These are phyloP conservation scores for Amphipoea lucens DNA, from an alignment of 2,888 invertebrate genomes.

Conservation along the genomic window DNA sequence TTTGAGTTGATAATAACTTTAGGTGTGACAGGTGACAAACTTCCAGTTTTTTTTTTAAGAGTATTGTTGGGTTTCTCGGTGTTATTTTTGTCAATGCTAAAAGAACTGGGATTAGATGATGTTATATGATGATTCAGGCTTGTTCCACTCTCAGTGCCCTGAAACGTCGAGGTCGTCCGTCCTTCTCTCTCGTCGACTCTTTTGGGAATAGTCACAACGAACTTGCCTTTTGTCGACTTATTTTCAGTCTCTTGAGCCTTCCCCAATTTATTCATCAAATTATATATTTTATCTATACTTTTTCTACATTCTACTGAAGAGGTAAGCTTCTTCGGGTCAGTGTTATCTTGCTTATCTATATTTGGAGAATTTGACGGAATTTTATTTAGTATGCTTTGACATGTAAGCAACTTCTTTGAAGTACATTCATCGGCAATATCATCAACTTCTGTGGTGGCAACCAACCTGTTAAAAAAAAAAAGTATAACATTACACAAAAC, in stretches of 20 bases:
- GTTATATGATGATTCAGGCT: conserved; percentile 79
- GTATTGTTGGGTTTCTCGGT: conserved; percentile 30
- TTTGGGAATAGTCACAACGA: conserved; percentile 33
- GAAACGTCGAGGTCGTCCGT: conserved; percentile 67
- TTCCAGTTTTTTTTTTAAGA: conserved; percentile 61
- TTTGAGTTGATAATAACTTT: conserved; percentile 83
- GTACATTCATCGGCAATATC: conserved; percentile 26
- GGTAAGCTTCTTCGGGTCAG: conserved; percentile 65
- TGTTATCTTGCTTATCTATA: conserved; percentile 45
- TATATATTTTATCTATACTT: conserved; percentile 85
- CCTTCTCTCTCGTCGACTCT: conserved; percentile 52
- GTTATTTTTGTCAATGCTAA: conserved; percentile 75
- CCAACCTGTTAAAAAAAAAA: conserved; percentile 34
- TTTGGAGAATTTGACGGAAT: conserved; percentile 68
- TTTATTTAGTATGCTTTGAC: conserved; percentile 46
- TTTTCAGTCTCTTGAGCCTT: conserved; percentile 66
- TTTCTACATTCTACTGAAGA: conserved; percentile 79
- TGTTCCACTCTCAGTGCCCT: conserved; percentile 81
- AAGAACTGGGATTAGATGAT: conserved; percentile 77
- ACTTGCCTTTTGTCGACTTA: conserved; percentile 61
- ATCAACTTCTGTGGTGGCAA: background rate
- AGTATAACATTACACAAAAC: background rate
- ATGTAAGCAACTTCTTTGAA: conserved; percentile 33
- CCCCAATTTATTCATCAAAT: conserved; percentile 79
- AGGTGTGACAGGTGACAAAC: conserved; percentile 70